Conservation (phyloP, 2,797 vertebrate species). For the Graptemys geographica region DNA sequence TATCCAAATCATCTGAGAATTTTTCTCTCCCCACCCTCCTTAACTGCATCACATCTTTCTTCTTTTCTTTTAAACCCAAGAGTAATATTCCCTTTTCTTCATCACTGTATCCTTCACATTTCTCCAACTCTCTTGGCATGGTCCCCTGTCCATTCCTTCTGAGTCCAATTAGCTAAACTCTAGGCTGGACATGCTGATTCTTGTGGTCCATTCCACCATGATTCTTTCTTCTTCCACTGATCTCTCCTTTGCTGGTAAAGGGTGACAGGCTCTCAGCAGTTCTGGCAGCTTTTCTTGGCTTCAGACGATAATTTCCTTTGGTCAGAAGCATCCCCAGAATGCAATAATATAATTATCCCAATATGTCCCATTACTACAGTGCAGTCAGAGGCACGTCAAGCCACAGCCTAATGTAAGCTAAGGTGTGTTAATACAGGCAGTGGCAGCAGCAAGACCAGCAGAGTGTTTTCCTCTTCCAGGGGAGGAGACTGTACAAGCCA, state of each 20-base stretch:
- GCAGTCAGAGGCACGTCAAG: rapidly evolving
- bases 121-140: not conserved
- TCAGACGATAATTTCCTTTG: rapidly evolving
- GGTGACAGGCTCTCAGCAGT: not conserved
- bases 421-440: not conserved
- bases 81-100: not conserved
- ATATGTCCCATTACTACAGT: not conserved
- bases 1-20: not conserved
- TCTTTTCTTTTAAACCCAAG: not conserved
- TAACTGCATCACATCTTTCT: not conserved
- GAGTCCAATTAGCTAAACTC: not conserved
- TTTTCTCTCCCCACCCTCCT: not conserved
- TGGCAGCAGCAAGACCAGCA: not conserved
- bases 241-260: not conserved
- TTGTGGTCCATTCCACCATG: not conserved
- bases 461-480: not conserved
- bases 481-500: rapidly evolving
- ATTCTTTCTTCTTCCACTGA: not conserved
- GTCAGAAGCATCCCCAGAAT: not conserved
- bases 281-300: not conserved
- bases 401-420: not conserved
- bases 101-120: not conserved
- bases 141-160: not conserved
- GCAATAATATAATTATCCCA: not conserved
- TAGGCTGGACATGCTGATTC: not conserved